Percentiles rank a stretch among this genome's conserved stretches.
These are phyloP conservation scores for Drosophila neotestacea DNA, from an alignment of 2,888 invertebrate species.

Conservation along the genomic window DNA sequence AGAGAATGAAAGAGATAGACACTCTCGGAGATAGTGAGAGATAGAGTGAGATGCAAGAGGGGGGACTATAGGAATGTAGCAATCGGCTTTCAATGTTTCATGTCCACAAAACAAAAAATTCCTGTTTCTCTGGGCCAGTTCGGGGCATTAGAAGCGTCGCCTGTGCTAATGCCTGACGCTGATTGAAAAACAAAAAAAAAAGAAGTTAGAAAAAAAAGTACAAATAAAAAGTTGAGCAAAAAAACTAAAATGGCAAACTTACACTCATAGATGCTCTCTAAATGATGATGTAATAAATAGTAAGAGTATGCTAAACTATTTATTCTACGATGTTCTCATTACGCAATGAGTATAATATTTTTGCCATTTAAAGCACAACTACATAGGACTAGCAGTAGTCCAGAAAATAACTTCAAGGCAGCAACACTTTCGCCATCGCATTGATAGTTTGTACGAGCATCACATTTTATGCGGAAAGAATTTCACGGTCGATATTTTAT, in stretches of 20 bases:
- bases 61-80: conserved; percentile 61
- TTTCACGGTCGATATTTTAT: no score
- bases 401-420: no score
- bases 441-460: no score
- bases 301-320: no score
- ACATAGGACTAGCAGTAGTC: no score
- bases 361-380: no score
- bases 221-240: conserved; percentile 4
- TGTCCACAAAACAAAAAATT: conserved; percentile 55
- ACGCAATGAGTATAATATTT: neutral
- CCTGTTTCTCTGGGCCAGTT: conserved; percentile 66
- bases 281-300: neutral
- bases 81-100: conserved; percentile 66
- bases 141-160: conserved; percentile 61
- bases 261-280: conserved; percentile 27
- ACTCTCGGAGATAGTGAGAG: conserved; percentile 1
- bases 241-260: conserved; percentile 1
- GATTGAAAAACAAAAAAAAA: conserved; percentile 55
- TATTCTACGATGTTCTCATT: no score
- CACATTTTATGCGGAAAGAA: no score
- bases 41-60: conserved; percentile 4
- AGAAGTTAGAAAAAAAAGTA: conserved; percentile 4
- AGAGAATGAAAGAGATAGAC: conserved; percentile 17
- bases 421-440: no score
- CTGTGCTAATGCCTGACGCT: conserved; percentile 38